phyloP scores from a whole-genome alignment of 2,888 invertebrate species.

The Hirtodrosophila cameraria region DNA sequence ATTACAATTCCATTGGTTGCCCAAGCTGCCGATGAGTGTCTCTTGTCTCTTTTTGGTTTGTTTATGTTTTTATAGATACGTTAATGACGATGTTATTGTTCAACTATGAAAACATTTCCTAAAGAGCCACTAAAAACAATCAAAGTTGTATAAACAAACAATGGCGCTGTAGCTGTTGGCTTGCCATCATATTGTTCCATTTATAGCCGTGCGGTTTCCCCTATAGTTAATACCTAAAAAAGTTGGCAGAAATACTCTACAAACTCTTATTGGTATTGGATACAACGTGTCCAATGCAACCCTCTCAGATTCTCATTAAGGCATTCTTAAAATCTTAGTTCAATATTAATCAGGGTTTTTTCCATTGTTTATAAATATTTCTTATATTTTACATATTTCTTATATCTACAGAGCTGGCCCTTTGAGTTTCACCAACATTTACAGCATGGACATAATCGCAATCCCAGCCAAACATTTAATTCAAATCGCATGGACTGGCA shows the following conservation, averaged over 20 bases:
- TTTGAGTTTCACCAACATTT: constrained; percentile 89
- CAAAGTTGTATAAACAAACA: constrained; percentile 76
- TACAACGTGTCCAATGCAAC: too few species aligned
- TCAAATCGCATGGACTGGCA: constrained; percentile 68
- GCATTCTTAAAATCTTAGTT: neutral
- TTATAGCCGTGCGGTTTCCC: constrained; percentile 61
- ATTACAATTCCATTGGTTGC: constrained; percentile 29
- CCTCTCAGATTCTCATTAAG: too few species aligned
- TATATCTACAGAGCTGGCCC: constrained; percentile 92
- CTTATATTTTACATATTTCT: constrained; percentile 42
- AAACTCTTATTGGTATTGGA: neutral
- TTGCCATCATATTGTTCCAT: constrained; percentile 64
- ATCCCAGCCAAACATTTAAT: constrained; percentile 41
- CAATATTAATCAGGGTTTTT: too few species aligned
- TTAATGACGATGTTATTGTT: constrained; percentile 78
- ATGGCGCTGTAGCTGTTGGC: constrained; percentile 57
- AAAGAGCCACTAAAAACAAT: constrained; percentile 71
- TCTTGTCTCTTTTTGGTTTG: constrained; percentile 59
- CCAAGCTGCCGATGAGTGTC: constrained; percentile 54
- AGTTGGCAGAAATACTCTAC: constrained; percentile 4
- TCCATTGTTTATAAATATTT: too few species aligned
- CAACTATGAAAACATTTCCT: constrained; percentile 60
- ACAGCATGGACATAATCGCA: constrained; percentile 44
- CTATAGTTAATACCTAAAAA: constrained; percentile 3
- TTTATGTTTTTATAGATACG: constrained; percentile 78